Evolutionary conservation across 2,797 vertebrate species (phyloP).

Genomic region (Heterohyrax brucei): DNA sequence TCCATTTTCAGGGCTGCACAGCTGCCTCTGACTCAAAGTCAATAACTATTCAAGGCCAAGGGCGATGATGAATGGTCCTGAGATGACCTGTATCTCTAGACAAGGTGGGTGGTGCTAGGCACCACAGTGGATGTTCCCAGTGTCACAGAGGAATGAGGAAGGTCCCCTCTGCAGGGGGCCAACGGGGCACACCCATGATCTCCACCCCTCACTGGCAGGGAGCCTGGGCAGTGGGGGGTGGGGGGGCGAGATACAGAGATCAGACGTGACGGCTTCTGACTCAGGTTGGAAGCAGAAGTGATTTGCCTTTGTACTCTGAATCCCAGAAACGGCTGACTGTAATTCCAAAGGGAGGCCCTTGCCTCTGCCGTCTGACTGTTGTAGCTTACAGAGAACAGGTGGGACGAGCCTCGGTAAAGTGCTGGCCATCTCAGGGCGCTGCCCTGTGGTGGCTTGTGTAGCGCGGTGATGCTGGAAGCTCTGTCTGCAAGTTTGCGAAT

Average conservation of each 20-base stretch:
- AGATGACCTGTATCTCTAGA: slow-evolving; percentile 49
- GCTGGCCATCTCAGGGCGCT: not conserved
- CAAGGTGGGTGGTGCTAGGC: not conserved
- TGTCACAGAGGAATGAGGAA: not conserved
- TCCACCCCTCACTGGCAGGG: not conserved
- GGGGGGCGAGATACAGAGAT: not conserved
- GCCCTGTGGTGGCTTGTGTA: not conserved
- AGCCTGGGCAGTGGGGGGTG: rapidly evolving
- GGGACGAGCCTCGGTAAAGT: not conserved
- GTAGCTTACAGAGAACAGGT: not conserved
- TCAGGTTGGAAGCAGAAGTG: not conserved
- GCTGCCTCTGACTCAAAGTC: slow-evolving; percentile 77
- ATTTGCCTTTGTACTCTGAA: not conserved
- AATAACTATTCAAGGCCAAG: slow-evolving; percentile 79
- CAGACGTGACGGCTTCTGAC: not conserved
- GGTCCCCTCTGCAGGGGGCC: not conserved
- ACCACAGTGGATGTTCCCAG: not conserved
- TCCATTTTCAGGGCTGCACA: slow-evolving; percentile 74
- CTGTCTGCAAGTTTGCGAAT: too few species aligned
- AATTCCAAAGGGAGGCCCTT: not conserved
- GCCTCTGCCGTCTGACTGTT: not conserved
- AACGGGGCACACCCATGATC: rapidly evolving
- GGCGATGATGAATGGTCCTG: slow-evolving; percentile 55
- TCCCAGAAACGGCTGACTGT: not conserved
- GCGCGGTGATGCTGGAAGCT: not conserved